Base-by-base conservation (phyloP, 2,113 vertebrate species). In the Hydrochoerus hydrochaeris region DNA sequence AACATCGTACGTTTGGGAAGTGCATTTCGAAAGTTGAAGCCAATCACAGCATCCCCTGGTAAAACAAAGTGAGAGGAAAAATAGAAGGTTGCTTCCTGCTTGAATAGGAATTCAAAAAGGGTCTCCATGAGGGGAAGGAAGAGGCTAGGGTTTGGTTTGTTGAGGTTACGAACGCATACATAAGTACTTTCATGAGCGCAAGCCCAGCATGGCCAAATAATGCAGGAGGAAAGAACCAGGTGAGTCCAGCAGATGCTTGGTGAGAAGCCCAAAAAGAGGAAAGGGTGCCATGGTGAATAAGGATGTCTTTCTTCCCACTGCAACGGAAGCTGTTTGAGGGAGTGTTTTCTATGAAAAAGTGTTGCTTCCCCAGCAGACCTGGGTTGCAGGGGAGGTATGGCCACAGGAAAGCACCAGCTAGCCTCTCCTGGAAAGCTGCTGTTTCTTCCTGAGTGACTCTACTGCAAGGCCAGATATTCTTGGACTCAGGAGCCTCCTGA, bases 81-180 rank as follows among this genome's bases (percentile, higher is more conserved):
- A 90, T 58, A 95, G 67, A 80, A 75, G 62, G 30, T 12, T 8
- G 14, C 80, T 95, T 95, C 94, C 94, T 95, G 92, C 54, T 75
- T 41, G 41, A 65, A 20, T 16, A 32, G 38, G 89, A n/a, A 63
- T 69, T 84, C 63, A 49, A 82, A 94, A 35, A 7, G 60, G 30
- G 57, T 90, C 92, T 92, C 84, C 73, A 28, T 52, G 86, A 46
- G 32, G 83, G 91, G 90, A 94, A 96, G 92, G 75, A 91, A 94
- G 65, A 80, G 69, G 44, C 35, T 57, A 54, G 67, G 0, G 26
- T 14, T 16, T 82, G 54, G 58, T 24, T 2, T 5, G 10, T n/a
- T n/a, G 84, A 44, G 52, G 65, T n/a, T 65, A 54, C 26, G 2
- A 6, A n/a, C 58, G 14, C 2, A 46, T 11, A 19, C 5, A 38